Evolutionary conservation across 2,797 vertebrate genomes (phyloP).

Genomic region (Silurus lanzhouensis): DNA sequence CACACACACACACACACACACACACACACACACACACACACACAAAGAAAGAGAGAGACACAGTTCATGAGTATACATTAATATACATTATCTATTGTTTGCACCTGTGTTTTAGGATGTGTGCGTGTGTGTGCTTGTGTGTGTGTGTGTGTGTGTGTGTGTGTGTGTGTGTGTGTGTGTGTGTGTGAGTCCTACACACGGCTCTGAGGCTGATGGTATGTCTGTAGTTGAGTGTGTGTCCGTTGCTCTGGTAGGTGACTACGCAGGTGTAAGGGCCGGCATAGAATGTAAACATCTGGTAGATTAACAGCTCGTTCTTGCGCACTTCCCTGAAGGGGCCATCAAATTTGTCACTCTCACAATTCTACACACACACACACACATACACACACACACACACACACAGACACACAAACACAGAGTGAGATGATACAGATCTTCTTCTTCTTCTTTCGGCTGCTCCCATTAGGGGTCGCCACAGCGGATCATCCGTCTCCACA

Average conservation of each 20-base stretch:
- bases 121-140: background rate
- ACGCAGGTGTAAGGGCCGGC: constrained; percentile 81
- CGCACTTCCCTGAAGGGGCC: background rate
- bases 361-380: constrained; percentile 15
- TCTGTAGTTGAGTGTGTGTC: constrained; percentile 76
- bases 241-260: constrained; percentile 74
- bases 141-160: constrained; percentile 4
- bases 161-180: background rate
- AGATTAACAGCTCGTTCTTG: constrained; percentile 68
- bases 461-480: too few species aligned
- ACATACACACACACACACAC: constrained; percentile 16
- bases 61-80: background rate
- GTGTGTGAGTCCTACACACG: constrained; percentile 73
- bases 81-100: background rate
- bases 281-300: constrained; percentile 55
- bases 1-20: constrained; percentile 25
- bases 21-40: constrained; percentile 28
- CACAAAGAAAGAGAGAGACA: background rate
- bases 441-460: too few species aligned
- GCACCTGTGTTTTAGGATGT: background rate
- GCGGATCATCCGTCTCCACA: too few species aligned
- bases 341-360: background rate
- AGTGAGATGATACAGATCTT: too few species aligned
- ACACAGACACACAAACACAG: background rate
- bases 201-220: constrained; percentile 77